Conservation (phyloP, 2,113 vertebrate genomes). For the Galemys pyrenaicus region DNA sequence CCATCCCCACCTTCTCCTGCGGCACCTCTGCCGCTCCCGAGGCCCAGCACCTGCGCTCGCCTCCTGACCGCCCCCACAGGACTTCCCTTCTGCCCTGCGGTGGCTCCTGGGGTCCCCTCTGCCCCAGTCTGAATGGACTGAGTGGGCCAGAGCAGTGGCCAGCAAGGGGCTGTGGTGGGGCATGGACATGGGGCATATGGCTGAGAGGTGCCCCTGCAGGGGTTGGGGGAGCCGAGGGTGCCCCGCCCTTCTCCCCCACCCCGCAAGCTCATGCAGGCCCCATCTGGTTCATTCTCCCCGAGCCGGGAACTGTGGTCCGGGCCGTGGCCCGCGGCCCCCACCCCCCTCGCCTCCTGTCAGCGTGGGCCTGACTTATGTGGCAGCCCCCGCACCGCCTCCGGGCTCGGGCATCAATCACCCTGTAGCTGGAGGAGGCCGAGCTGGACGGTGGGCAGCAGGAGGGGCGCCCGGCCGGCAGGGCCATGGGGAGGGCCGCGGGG, state of each 20-base stretch:
- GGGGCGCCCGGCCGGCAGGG: neutral
- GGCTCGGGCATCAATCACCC: neutral
- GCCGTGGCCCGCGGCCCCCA: neutral
- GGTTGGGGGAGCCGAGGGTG: neutral
- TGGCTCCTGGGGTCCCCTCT: neutral
- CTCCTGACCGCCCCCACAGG: neutral
- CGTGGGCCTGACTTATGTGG: neutral
- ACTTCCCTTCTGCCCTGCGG: neutral
- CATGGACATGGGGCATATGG: accelerated
- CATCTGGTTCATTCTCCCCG: neutral
- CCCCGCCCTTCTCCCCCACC: too few species aligned
- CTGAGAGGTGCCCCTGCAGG: neutral
- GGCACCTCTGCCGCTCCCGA: neutral
- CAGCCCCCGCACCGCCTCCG: neutral
- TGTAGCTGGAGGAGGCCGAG: neutral
- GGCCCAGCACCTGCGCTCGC: neutral
- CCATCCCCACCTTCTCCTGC: neutral
- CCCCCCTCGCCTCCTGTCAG: neutral
- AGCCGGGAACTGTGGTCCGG: neutral
- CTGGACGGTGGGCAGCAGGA: neutral
- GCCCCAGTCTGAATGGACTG: neutral
- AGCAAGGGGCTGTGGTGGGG: accelerated
- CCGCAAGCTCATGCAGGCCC: accelerated
- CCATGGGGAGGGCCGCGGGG: neutral
- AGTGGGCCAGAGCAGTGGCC: neutral